Base-by-base conservation (phyloP, 2,888 invertebrate genomes). In the Latheticus oryzae region DNA sequence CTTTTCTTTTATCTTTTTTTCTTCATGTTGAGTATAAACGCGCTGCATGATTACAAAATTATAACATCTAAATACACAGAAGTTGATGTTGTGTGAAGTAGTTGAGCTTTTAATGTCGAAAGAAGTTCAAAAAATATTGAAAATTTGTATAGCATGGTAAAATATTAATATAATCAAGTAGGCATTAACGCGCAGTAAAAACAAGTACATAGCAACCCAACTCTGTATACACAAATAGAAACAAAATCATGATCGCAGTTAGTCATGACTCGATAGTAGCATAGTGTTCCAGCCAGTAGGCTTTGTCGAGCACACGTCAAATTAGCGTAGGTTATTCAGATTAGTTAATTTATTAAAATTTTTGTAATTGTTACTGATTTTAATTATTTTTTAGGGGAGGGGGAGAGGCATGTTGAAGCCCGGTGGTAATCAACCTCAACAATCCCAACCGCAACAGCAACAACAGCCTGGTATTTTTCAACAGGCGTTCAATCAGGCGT, bases 361-460 rank as follows among this genome's bases (percentile, higher is more conserved):
- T n/a, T n/a, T n/a, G n/a, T n/a, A n/a, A n/a, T n/a, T n/a, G n/a
- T n/a, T n/a, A n/a, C n/a, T n/a, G n/a, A n/a, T n/a, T n/a, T n/a
- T n/a, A n/a, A n/a, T n/a, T n/a, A n/a, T 16, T 43, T 73, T 74
- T 37, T 79, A 84, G 83, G 83, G 81, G 85, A 84, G 82, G 81
- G 83, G 80, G 83, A 83, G 82, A 83, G 82, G 83, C 79, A 82
- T 78, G 82, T 82, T 76, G 81, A 82, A 78, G 77, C 79, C 76
- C 77, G 83, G 74, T 82, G 83, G 79, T 78, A 78, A 76, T 65
- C 74, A 71, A 52, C 72, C 71, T 38, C 70, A 68, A 7, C 61
- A 62, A 12, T 73, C 72, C 40, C 76, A 73, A 55, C 71, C 72
- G 57, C 73, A 72, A 17, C 55, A 51, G 40, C 68, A 57, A 24